Evolutionary conservation across 2,888 invertebrate genomes (phyloP).

Genomic region (Hypolimnas misippus): DNA sequence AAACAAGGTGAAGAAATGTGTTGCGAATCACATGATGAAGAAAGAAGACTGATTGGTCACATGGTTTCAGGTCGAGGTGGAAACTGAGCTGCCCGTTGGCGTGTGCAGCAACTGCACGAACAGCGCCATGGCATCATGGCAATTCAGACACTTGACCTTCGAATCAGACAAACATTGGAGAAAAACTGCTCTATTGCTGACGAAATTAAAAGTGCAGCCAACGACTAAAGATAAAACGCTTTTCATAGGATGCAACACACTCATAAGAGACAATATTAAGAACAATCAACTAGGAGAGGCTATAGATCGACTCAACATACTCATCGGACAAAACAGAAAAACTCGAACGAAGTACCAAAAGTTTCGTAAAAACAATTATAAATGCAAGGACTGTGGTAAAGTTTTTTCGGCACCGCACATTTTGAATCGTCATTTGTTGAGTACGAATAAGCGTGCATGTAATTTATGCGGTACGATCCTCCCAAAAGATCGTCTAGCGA

Average conservation of each 20-base stretch:
- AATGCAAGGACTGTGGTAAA: slow-evolving; percentile 62
- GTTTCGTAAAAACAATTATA: slow-evolving; percentile 19
- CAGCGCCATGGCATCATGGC: slow-evolving; percentile 54
- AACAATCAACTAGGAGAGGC: slow-evolving; percentile 42
- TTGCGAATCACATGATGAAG: slow-evolving; percentile 30
- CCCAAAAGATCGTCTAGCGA: slow-evolving; percentile 52
- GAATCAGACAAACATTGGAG: slow-evolving; percentile 60
- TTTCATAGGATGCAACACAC: slow-evolving; percentile 53
- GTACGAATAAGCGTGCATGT: slow-evolving; percentile 58
- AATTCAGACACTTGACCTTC: slow-evolving; percentile 58
- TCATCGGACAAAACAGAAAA: slow-evolving; percentile 9
- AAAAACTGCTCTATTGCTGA: slow-evolving; percentile 50
- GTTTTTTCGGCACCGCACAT: slow-evolving; percentile 50
- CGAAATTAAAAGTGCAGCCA: slow-evolving; percentile 39
- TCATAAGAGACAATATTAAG: slow-evolving; percentile 50
- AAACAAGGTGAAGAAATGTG: background rate
- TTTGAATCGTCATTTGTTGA: slow-evolving; percentile 62
- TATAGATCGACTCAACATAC: slow-evolving; percentile 47
- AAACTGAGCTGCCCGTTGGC: slow-evolving; percentile 59
- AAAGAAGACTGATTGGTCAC: slow-evolving; percentile 69
- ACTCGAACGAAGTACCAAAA: slow-evolving; percentile 23
- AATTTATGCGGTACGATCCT: slow-evolving; percentile 54
- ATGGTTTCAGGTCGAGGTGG: slow-evolving; percentile 75
- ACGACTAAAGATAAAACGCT: slow-evolving; percentile 52
- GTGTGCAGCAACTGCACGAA: slow-evolving; percentile 63